Conservation (phyloP, 2,113 vertebrate species). For the Antigone vipio region DNA sequence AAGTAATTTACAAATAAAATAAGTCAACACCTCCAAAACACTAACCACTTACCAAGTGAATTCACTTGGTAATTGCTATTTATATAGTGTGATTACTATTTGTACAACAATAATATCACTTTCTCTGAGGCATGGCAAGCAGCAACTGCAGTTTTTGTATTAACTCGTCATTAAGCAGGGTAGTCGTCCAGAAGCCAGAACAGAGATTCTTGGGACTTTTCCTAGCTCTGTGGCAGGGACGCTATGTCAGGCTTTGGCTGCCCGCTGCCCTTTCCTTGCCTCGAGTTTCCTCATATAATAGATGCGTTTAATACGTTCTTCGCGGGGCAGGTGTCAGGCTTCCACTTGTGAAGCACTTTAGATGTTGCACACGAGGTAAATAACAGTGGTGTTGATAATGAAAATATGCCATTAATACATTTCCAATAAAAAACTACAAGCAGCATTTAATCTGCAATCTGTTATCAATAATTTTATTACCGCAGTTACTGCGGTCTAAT, state of each 20-base stretch:
- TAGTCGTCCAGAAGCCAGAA: not conserved
- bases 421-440: constrained; percentile 33
- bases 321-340: not conserved
- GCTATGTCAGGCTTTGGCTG: not conserved
- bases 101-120: not conserved
- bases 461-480: constrained; percentile 67
- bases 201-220: not conserved
- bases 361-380: not conserved
- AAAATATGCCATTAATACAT: constrained; percentile 44
- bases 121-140: not conserved
- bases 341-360: not conserved
- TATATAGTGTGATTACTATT: not conserved
- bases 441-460: constrained; percentile 30
- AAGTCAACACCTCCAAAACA: not conserved
- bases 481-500: constrained; percentile 38
- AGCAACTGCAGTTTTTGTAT: not conserved
- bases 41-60: not conserved
- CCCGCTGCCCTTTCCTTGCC: not conserved
- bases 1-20: not conserved
- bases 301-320: not conserved
- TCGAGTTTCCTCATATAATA: not conserved
- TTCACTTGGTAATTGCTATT: not conserved
- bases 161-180: not conserved
- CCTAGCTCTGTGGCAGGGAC: not conserved
- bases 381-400: constrained; percentile 7